Conservation (phyloP, 2,797 vertebrate species). For the Cynopterus sphinx region DNA sequence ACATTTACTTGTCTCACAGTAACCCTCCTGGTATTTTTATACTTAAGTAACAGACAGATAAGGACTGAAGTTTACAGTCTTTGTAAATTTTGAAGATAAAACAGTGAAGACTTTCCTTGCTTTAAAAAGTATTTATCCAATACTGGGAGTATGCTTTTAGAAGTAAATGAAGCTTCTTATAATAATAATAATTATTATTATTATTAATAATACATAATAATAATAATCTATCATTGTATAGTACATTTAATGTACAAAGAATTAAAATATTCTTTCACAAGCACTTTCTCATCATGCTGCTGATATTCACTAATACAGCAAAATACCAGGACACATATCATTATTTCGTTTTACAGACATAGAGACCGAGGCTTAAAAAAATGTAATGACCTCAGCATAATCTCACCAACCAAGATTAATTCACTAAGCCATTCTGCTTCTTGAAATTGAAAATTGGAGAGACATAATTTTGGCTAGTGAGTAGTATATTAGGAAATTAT, state of each 20-base stretch:
- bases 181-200: not conserved
- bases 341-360: not conserved
- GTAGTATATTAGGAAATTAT: not conserved
- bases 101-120: not conserved
- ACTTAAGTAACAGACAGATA: not conserved
- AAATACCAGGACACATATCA: not conserved
- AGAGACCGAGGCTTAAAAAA: slow-evolving; percentile 41
- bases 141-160: not conserved
- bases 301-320: not conserved
- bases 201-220: too few relatives aligned
- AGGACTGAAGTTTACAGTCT: not conserved
- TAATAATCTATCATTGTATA: rapidly evolving
- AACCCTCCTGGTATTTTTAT: slow-evolving; percentile 7
- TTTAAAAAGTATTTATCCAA: not conserved
- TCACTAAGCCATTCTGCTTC: not conserved
- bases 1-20: not conserved
- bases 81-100: slow-evolving; percentile 26
- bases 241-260: not conserved
- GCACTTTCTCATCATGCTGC: not conserved
- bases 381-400: not conserved
- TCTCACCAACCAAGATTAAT: not conserved
- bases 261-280: not conserved
- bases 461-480: not conserved
- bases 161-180: not conserved
- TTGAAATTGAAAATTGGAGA: not conserved